Base-by-base conservation (phyloP, 2,888 invertebrate species). In the Drosophila percnosoma region DNA sequence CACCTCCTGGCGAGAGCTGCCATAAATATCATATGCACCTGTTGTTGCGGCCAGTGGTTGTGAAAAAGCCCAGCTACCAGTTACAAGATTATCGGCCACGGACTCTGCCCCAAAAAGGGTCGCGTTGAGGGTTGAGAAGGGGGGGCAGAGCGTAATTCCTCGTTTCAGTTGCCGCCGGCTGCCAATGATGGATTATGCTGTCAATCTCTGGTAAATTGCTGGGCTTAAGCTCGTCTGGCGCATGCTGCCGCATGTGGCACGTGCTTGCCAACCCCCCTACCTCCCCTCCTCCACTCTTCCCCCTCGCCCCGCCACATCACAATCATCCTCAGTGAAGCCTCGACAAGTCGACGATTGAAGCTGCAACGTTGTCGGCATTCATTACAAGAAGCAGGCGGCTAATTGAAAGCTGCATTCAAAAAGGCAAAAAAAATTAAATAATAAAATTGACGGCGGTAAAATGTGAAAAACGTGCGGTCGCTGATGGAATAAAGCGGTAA, bases 321-420 rank as follows among this genome's bases (percentile, higher is more conserved):
- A 6, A 10, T 11, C 27, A 38, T 15, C 52, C 51, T 33, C 53
- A 63, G 10, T 58, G 67, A 65, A 65, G 71, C 42, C 75, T 72
- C 84, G 87, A 82, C 87, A 87, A 83, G 83, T 83, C 83, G 87
- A 73, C 83, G 83, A 86, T 83, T 67, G 69, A 70, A 52, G 78
- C 74, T 74, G 31, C 78, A 53, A 36, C 66, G 73, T 68, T 78
- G 80, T 82, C 87, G 84, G 84, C 88, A 78, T 84, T 84, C 83
- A 84, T 84, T 84, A 84, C 84, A 84, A 85, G 81, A 67, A 87
- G 82, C 88, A 81, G 81, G 75, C 85, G 89, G 89, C 87, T 87
- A 89, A 87, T 87, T 87, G 87, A 87, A 87, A 85, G 89, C 84
- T 89, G 85, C 80, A 85, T 87, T 88, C 74, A 83, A 70, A 75